Percentiles rank a stretch among this genome's conserved stretches.
phyloP scores from a whole-genome alignment of 1,140 invertebrate species.

The Neodiprion fabricii region DNA sequence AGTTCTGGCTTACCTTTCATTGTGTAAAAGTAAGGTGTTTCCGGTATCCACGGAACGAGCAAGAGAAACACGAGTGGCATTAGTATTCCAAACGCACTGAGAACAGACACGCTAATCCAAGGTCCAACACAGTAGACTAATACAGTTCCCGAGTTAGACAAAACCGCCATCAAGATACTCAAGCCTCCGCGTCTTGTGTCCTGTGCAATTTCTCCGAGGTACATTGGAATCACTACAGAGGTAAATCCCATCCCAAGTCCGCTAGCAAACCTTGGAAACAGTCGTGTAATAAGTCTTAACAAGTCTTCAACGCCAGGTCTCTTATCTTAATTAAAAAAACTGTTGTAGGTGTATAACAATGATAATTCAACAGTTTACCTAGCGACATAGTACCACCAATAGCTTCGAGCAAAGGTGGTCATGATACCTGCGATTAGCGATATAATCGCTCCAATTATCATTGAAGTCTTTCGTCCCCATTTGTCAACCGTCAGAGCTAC shows the following conservation, averaged over 20 bases:
- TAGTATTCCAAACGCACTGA: slow-evolving; percentile 52
- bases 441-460: slow-evolving; percentile 64
- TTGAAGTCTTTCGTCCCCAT: slow-evolving; percentile 69
- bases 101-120: slow-evolving; percentile 40
- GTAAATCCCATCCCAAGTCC: slow-evolving; percentile 71
- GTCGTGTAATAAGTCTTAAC: no score
- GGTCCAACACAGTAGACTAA: slow-evolving; percentile 60
- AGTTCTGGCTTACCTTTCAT: slow-evolving; percentile 26
- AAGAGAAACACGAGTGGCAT: slow-evolving; percentile 55
- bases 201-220: slow-evolving; percentile 68
- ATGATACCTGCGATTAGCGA: slow-evolving; percentile 65
- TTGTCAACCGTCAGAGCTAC: slow-evolving; percentile 47
- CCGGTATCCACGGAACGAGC: slow-evolving; percentile 59
- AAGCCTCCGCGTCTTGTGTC: slow-evolving; percentile 69
- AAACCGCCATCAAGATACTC: slow-evolving; percentile 66
- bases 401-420: slow-evolving; percentile 57
- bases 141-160: slow-evolving; percentile 60
- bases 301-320: no score
- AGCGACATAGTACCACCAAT: background rate
- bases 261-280: slow-evolving; percentile 47
- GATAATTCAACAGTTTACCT: background rate
- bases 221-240: slow-evolving; percentile 68
- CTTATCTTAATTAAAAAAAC: no score
- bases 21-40: slow-evolving; percentile 57
- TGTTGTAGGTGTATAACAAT: no score